Evolutionary conservation across 2,113 vertebrate species (phyloP), one percentile per base, ranked within the genome.

Genomic region (Romanogobio albipinnatus): DNA sequence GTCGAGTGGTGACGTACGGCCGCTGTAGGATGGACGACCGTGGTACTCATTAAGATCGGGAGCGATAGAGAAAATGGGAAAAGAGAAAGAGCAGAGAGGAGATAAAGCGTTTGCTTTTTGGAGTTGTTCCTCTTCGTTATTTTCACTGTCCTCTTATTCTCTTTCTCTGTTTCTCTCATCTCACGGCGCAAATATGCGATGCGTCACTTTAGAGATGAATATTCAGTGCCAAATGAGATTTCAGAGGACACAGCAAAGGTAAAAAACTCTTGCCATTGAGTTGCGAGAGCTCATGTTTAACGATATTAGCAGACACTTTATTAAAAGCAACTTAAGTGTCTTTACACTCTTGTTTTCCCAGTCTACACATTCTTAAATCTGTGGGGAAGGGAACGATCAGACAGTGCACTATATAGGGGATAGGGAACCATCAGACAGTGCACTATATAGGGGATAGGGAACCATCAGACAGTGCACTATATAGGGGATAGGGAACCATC

Each of bases 81-180:
- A 87, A 88, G 76, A 73, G 29, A 24, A 73, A 87, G 80, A 87
- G 82, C 85, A 80, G 64, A 56, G 75, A 85, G 11, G 87, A 93
- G 94, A 94, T 93, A 93, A 94, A 93, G 91, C 85, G 26, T 90
- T 90, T 87, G 91, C 87, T 89, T 90, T 90, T 90, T 92, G 90
- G 92, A 93, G 94, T 94, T 88, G 91, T 94, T 94, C 93, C 91
- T 91, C 90, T 91, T 93, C 92, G 93, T 93, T 94, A 93, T 95
- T 93, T 86, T 85, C 59, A 82, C 64, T 82, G 81, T 75, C 79
- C 86, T 83, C 81, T 90, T 71, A 89, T 87, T 91, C 66, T 68
- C 47, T 53, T 17, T 73, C 33, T 91, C 80, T 81, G 61, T 73
- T 29, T 53, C 66, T 76, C 36, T 86, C 87, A 58, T 90, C 80